Evolutionary conservation across 2,797 vertebrate genomes (phyloP).

Genomic region (Lithobates pipiens): DNA sequence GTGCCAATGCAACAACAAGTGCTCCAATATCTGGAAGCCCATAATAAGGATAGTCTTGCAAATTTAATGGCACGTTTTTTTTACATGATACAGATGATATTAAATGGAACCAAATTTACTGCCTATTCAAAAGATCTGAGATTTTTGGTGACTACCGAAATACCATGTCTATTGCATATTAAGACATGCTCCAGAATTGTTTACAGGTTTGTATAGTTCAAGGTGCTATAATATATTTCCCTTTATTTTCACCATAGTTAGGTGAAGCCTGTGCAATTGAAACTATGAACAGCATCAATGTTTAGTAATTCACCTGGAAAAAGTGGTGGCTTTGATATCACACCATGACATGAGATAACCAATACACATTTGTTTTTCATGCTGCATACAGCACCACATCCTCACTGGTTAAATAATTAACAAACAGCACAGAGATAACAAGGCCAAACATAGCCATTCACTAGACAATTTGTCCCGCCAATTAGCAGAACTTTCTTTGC

Average conservation of each 20-base stretch:
- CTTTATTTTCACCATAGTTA: background rate
- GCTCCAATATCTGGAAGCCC: no score
- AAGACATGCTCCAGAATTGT: background rate
- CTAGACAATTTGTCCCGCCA: conserved; percentile 3
- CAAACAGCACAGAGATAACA: conserved; percentile 32
- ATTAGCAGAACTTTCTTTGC: background rate
- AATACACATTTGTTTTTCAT: conserved; percentile 38
- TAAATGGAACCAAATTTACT: background rate
- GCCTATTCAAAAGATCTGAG: background rate
- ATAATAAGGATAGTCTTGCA: no score
- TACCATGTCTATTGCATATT: background rate
- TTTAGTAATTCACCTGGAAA: background rate
- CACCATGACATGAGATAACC: conserved; percentile 4
- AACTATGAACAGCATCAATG: conserved; percentile 14
- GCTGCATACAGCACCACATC: conserved; percentile 29
- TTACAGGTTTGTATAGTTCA: background rate
- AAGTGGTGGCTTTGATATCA: conserved; percentile 23
- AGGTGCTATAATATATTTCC: background rate
- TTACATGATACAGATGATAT: background rate
- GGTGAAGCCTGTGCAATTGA: background rate
- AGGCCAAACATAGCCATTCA: conserved; percentile 26
- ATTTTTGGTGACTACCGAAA: background rate
- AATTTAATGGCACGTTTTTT: background rate
- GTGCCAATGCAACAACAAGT: no score
- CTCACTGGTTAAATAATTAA: conserved; percentile 28